Evolutionary conservation across 2,797 vertebrate genomes (phyloP).

Genomic region (Dryobates pubescens): DNA sequence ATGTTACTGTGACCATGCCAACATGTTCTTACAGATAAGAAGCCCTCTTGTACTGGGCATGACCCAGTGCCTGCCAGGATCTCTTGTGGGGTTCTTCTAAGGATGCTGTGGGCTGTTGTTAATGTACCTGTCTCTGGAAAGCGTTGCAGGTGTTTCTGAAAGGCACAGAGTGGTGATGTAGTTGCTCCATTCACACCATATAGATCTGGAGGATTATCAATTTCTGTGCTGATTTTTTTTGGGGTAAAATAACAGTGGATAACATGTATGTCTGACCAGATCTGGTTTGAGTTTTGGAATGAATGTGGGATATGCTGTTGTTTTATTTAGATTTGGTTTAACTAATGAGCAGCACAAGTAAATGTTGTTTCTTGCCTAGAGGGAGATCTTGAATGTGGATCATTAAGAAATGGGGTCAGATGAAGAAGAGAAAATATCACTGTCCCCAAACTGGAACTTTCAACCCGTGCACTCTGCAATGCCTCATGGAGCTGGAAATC

Average conservation of each 20-base stretch:
- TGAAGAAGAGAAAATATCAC: constrained; percentile 41
- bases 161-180: background rate
- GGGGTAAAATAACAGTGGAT: background rate
- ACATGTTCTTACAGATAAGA: background rate
- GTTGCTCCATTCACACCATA: background rate
- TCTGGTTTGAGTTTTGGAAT: constrained; percentile 25
- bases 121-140: background rate
- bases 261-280: background rate
- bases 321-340: constrained; percentile 55
- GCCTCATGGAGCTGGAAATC: constrained; percentile 46
- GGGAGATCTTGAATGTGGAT: constrained; percentile 52
- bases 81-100: background rate
- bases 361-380: constrained; percentile 59
- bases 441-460: constrained; percentile 50
- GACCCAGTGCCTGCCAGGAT: background rate
- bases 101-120: background rate
- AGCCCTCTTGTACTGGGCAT: background rate
- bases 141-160: background rate
- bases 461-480: constrained; percentile 18
- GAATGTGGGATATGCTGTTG: background rate
- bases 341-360: constrained; percentile 56
- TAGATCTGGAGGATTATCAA: background rate
- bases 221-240: background rate
- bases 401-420: constrained; percentile 67
- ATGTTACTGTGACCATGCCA: background rate